These are phyloP conservation scores for Antennarius striatus DNA, from an alignment of 2,113 vertebrate species.

Conservation along the genomic window DNA sequence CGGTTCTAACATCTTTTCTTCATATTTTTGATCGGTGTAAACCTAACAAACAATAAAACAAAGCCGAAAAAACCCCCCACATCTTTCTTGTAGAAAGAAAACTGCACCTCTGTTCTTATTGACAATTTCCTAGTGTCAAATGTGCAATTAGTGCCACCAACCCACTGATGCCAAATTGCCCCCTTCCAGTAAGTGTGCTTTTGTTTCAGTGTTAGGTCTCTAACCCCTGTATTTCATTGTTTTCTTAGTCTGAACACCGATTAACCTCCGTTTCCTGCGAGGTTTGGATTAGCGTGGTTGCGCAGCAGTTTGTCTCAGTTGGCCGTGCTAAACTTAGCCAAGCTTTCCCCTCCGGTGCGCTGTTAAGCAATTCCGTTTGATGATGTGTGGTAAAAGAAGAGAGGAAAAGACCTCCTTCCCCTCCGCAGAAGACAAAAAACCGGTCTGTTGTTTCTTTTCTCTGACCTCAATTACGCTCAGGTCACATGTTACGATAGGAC, in stretches of 20 bases:
- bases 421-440: slow-evolving; percentile 53
- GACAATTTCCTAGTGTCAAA: no score
- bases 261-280: slow-evolving; percentile 23
- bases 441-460: slow-evolving; percentile 69
- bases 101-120: no score
- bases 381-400: slow-evolving; percentile 48
- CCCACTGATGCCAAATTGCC: neutral
- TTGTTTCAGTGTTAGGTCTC: neutral
- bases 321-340: slow-evolving; percentile 43
- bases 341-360: slow-evolving; percentile 41
- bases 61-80: no score
- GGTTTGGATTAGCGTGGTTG: slow-evolving; percentile 22
- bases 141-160: no score
- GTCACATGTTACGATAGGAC: slow-evolving; percentile 61
- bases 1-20: no score
- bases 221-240: neutral
- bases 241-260: slow-evolving; percentile 19
- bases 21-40: no score
- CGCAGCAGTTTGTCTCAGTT: slow-evolving; percentile 35
- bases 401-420: slow-evolving; percentile 43
- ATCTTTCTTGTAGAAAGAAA: no score
- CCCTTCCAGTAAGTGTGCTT: neutral
- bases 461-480: slow-evolving; percentile 76
- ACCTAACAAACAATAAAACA: no score
- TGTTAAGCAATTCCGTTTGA: slow-evolving; percentile 54